Evolutionary conservation across 1,140 invertebrate species (phyloP), one percentile per base, ranked within the genome.

Genomic region (Leptinotarsa undecemlineata): DNA sequence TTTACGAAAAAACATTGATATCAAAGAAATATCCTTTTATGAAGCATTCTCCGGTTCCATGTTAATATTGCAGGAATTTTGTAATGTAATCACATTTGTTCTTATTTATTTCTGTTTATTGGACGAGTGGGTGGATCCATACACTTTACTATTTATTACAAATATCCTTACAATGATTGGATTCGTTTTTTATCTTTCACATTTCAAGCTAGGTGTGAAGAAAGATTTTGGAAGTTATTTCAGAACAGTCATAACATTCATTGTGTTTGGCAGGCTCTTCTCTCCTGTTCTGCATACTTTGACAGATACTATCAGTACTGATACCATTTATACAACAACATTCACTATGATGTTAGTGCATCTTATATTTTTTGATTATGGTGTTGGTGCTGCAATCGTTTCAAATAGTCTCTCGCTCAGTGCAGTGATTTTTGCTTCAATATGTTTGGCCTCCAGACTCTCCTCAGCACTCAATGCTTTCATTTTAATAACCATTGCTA

Each of bases 231-330:
- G 82, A 23, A 76, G 82, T 72, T 82, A 85, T 78, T 60, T 85
- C 5, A 60, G 91, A 84, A 94, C 91, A 3, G 87, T 93, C 1
- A 81, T 93, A 70, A 92, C 95, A 23, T 98, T 96, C 83, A 82
- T 96, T 4, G 88, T 92, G 0, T 93, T 96, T 82, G 94, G 94
- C 23, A 96, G 94, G 81, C 88, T 95, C 57, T 88, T 97, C 64
- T 96, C 95, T 0, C 96, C 96, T 0, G 90, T 98, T 26, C 86
- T 98, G n/a, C 95, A 97, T 85, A 98, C 95, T 1, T 87, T 99
- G 48, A 99, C 98, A 0, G 95, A 97, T 84, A 96, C 96, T 0
- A 94, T 99, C 1, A 97, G 96, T 82, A 98, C 97, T 1, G 97
- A 99, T 84, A 98, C 97, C 3, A 98, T 99, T 82, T 98, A 98